These are phyloP conservation scores for Orius laevigatus DNA, from an alignment of 1,140 invertebrate species.

Conservation along the genomic window DNA sequence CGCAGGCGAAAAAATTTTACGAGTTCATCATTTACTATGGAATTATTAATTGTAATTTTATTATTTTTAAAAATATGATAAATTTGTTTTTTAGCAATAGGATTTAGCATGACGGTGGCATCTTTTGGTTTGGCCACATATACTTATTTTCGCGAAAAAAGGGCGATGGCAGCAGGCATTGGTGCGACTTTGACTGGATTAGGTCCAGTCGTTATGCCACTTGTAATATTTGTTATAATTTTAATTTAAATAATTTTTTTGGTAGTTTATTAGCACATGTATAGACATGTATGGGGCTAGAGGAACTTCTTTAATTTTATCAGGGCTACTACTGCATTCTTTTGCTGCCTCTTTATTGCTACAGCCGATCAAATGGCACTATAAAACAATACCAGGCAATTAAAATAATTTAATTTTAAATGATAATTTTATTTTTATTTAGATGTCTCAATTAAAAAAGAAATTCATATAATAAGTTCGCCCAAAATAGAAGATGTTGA, in stretches of 20 bases:
- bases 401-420: not conserved
- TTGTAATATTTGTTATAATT: constrained; percentile 25
- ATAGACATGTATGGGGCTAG: constrained; percentile 39
- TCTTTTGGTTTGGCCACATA: constrained; percentile 53
- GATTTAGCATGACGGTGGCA: constrained; percentile 43
- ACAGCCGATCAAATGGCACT: constrained; percentile 50
- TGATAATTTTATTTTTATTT: no score
- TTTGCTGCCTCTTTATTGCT: constrained; percentile 43
- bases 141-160: constrained; percentile 47
- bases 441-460: no score
- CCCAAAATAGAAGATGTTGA: no score
- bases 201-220: constrained; percentile 56
- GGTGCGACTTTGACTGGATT: constrained; percentile 52
- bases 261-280: constrained; percentile 16
- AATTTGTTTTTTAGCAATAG: constrained; percentile 35
- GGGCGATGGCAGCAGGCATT: constrained; percentile 47
- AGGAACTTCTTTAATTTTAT: constrained; percentile 41
- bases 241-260: not conserved
- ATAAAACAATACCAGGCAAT: constrained; percentile 19
- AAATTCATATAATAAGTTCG: no score
- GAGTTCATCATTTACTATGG: constrained; percentile 44
- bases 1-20: constrained; percentile 32
- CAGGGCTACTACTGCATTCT: constrained; percentile 41
- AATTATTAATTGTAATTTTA: constrained; percentile 24
- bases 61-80: no score